Evolutionary conservation across 2,797 vertebrate genomes (phyloP).

Genomic region (Neoniphon sammara): DNA sequence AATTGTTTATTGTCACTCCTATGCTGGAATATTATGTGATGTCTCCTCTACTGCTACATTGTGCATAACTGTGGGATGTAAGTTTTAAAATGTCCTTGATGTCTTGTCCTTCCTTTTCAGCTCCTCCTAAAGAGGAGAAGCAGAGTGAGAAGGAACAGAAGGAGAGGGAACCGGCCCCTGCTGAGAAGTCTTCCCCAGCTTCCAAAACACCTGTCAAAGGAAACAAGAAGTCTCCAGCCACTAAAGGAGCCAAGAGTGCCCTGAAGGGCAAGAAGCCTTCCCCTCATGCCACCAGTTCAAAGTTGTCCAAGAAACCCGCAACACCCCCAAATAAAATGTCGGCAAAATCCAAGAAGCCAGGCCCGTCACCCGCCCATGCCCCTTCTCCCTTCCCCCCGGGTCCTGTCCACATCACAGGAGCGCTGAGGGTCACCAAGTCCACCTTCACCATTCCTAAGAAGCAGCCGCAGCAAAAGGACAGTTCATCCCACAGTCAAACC

Average conservation of each 20-base stretch:
- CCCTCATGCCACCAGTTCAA: constrained; percentile 57
- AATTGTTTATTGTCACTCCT: not conserved
- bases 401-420: constrained; percentile 82
- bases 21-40: not conserved
- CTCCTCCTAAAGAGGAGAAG: constrained; percentile 77
- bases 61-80: constrained; percentile 1
- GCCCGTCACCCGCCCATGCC: constrained; percentile 59
- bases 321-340: constrained; percentile 55
- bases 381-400: constrained; percentile 67
- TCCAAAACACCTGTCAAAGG: constrained; percentile 56
- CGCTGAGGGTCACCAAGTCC: constrained; percentile 81
- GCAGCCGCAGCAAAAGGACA: constrained; percentile 79
- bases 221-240: constrained; percentile 71
- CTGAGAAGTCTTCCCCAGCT: constrained; percentile 75
- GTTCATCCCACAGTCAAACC: constrained; percentile 44
- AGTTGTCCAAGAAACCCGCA: constrained; percentile 76
- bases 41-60: not conserved
- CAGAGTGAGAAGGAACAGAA: constrained; percentile 77
- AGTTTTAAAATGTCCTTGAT: constrained; percentile 41
- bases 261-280: constrained; percentile 83
- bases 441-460: constrained; percentile 88
- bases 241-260: constrained; percentile 68
- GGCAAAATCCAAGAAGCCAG: constrained; percentile 79
- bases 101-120: constrained; percentile 68
- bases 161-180: constrained; percentile 65